Evolutionary conservation across 2,113 vertebrate genomes (phyloP), one percentile per base, ranked within the genome.

Genomic region (Papio anubis): DNA sequence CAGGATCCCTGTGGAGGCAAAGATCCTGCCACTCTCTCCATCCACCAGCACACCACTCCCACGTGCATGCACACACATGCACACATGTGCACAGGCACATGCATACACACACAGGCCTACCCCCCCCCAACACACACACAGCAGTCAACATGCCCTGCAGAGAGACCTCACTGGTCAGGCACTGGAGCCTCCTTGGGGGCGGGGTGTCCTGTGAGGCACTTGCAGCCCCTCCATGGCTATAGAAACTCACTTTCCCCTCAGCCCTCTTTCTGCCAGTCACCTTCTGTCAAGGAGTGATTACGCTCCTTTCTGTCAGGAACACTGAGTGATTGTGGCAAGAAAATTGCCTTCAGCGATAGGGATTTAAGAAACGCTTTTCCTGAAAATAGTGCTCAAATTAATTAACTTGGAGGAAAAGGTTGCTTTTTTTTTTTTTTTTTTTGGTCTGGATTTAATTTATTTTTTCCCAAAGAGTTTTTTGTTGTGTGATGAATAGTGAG

Each of bases 381-480:
- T 98, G 98, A 98, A 98, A 98, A 97, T 97, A 98, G 97, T 96
- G 61, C 92, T 98, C 93, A 98, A 98, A 98, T 99, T 99, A 99
- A 99, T 98, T 99, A 98, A 98, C 98, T 96, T 89, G 27, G 96
- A 98, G 97, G 97, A 98, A 97, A 98, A 96, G 93, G 94, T 90
- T 98, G 97, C 88, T 10, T 0, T 48, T 20, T 81, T 27, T 64
- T 68, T 72, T 23, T 66, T 10, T 64, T 61, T 64, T 13, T 64
- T 64, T 64, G 48, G 64, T 61, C 93, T 82, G 89, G 59, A 45
- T 95, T 98, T 97, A 97, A 98, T 98, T 98, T 97, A 96, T 93
- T 96, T 96, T 97, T 94, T 96, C 75, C 88, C 59, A 6, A 85
- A 85, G 94, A 95, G 50, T 78, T 97, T 92, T 93, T 70, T 95